Conservation (phyloP, 1,140 invertebrate genomes). For the Brachionus sp. region DNA sequence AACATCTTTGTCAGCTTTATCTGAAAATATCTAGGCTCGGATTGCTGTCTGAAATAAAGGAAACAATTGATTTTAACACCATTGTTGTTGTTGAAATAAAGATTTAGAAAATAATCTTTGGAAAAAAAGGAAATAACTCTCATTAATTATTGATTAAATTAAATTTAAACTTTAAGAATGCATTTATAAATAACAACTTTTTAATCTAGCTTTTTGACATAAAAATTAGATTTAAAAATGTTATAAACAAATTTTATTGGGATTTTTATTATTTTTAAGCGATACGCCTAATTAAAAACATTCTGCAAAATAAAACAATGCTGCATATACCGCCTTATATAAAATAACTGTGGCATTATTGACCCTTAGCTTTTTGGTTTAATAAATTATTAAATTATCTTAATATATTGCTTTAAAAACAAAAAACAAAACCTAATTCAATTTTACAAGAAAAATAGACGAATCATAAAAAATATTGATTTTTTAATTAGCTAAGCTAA, state of each 20-base stretch:
- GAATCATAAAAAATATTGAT: conserved; percentile 21
- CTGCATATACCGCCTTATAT: background rate
- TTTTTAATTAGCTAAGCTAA: conserved; percentile 32
- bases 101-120: background rate
- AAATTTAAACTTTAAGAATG: background rate
- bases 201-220: background rate
- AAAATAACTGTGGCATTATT: background rate
- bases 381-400: background rate
- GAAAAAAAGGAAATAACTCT: background rate
- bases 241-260: background rate
- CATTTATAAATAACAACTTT: background rate
- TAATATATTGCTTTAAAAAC: background rate
- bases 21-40: background rate
- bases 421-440: background rate
- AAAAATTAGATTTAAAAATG: background rate
- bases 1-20: background rate
- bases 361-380: background rate
- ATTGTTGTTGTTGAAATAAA: background rate
- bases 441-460: background rate
- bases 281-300: background rate
- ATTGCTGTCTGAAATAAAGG: background rate
- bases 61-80: background rate
- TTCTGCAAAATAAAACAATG: background rate
- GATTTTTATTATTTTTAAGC: background rate
- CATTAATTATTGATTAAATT: background rate